Evolutionary conservation across 2,797 vertebrate species (phyloP).

Genomic region (Micrastur ruficollis): DNA sequence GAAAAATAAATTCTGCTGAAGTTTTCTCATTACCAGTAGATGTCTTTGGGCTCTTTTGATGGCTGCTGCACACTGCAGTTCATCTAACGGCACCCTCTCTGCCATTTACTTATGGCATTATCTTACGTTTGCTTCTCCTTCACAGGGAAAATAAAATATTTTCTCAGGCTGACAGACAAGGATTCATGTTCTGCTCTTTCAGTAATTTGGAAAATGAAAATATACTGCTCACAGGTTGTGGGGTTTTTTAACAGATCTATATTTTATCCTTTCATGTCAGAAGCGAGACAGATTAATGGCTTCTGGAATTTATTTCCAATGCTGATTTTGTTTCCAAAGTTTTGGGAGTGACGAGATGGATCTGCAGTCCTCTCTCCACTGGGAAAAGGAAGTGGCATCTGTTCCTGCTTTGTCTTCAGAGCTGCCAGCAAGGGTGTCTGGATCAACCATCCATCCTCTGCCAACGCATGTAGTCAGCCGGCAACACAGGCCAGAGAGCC

Average conservation of each 20-base stretch:
- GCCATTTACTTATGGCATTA: conserved; percentile 13
- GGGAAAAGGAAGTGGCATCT: conserved; percentile 41
- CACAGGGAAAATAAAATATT: conserved; percentile 44
- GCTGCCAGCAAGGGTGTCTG: conserved; percentile 2
- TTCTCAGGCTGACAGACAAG: conserved; percentile 48
- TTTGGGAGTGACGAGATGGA: not conserved
- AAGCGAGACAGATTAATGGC: conserved; percentile 60
- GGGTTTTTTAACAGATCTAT: conserved; percentile 46
- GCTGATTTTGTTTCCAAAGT: conserved; percentile 58
- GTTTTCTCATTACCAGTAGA: not conserved
- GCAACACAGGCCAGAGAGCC: not conserved
- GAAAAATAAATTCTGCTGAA: not conserved
- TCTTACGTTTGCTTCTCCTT: conserved; percentile 1
- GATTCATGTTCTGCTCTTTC: conserved; percentile 64
- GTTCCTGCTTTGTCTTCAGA: conserved; percentile 40
- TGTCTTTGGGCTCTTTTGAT: not conserved
- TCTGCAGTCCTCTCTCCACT: not conserved
- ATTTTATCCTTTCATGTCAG: conserved; percentile 58
- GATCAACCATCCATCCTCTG: conserved; percentile 17
- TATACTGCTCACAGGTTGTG: conserved; percentile 33
- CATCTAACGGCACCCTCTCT: not conserved
- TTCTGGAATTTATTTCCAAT: conserved; percentile 61
- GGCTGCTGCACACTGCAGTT: not conserved
- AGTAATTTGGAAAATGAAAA: conserved; percentile 69
- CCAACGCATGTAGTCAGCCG: not conserved